Evolutionary conservation across 1,140 invertebrate species (phyloP).

Genomic region (Colletes gigas): DNA sequence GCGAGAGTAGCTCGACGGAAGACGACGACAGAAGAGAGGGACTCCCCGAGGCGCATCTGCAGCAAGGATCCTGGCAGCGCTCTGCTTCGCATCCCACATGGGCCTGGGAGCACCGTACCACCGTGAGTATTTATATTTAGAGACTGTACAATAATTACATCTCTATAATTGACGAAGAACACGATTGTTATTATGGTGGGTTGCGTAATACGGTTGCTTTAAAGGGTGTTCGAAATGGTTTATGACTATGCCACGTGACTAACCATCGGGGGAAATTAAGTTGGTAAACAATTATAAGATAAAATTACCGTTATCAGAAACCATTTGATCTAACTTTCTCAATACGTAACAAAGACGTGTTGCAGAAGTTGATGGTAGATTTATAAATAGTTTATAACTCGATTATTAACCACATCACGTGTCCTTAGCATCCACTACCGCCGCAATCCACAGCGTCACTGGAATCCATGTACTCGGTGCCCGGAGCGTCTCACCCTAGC

Average conservation of each 20-base stretch:
- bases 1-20: conserved; percentile 79
- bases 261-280: no score
- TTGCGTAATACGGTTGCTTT: no score
- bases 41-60: conserved; percentile 74
- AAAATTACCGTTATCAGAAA: no score
- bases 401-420: background rate
- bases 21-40: conserved; percentile 76
- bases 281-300: no score
- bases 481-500: conserved; percentile 70
- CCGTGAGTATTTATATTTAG: conserved; percentile 53
- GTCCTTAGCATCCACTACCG: conserved; percentile 69
- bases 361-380: no score
- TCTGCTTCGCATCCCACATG: conserved; percentile 76
- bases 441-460: conserved; percentile 68
- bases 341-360: no score
- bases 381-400: no score
- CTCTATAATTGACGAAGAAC: background rate
- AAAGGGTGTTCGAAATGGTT: no score
- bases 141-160: background rate
- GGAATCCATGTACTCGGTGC: conserved; percentile 73
- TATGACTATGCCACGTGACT: no score
- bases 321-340: no score
- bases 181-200: no score
- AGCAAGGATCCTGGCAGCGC: conserved; percentile 76
- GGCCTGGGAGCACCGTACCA: conserved; percentile 77